Base-by-base conservation (phyloP, 2,888 invertebrate genomes). In the Catocala fraxini region DNA sequence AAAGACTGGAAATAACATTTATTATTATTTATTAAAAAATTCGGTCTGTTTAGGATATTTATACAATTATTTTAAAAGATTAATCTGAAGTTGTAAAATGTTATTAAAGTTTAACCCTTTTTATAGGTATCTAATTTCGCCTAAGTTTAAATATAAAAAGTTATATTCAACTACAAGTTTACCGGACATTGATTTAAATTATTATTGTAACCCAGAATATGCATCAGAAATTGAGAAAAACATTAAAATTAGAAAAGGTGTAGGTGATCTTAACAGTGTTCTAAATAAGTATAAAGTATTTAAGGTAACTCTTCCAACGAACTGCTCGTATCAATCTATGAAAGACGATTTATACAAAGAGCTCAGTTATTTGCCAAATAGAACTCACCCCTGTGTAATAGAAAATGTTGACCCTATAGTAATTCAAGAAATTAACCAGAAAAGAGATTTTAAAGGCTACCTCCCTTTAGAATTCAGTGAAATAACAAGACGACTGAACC, bases 331-430 rank as follows among this genome's bases (percentile, higher is more conserved):
- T 65, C 61, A 81, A 42, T 73, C 52, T 47, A 56, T 89, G 6
- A 85, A 78, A 72, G 77, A 91, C 15, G 80, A 93, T 61, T 88
- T 97, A 12, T 83, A 92, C 5, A 82, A 86, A 51, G 97, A 97
- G 88, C 87, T 97, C n/a, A 85, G 90, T 56, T 95, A 92, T 86
- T 95, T 98, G 70, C 98, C 98, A 0, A 98, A 98, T 86, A 90
- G 78, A 75, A 97, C 97, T 5, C 97, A 98, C 86, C 96, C 97
- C 1, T 85, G 88, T 7, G 94, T 97, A 0, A 78, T 88, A 45
- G 70, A 89, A 3, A 96, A 96, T 83, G 92, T 95, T n/a, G 90
- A 96, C 51, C 96, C 97, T 0, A 86, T 89, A 66, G 71, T 96
- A 55, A 70, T 97, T 7, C 94, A 93, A 68, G 84, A 91, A 71